phyloP scores from a whole-genome alignment of 1,140 invertebrate genomes.

The Drosophila repletoides region DNA sequence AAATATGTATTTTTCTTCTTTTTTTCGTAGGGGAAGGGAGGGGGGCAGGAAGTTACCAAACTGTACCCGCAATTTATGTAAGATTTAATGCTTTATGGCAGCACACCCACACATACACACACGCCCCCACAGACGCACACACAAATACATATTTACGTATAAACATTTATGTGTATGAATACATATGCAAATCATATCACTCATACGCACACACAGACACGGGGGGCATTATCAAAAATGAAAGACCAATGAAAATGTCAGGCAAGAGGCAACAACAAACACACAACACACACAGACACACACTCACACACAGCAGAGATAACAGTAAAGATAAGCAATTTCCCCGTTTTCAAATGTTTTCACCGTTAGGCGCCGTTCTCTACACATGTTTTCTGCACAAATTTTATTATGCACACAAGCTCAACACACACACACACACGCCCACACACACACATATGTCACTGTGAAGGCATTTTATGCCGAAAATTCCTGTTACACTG shows the following conservation, averaged over 20 bases:
- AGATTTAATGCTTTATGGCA: constrained; percentile 76
- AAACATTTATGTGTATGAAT: constrained; percentile 14
- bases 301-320: constrained; percentile 48
- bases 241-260: constrained; percentile 77
- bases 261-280: constrained; percentile 40
- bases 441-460: constrained; percentile 51
- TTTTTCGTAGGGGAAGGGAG: constrained; percentile 15
- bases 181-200: constrained; percentile 76
- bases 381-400: constrained; percentile 70
- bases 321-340: constrained; percentile 70
- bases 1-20: constrained; percentile 28
- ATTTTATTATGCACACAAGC: constrained; percentile 76
- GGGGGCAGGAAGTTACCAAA: constrained; percentile 45
- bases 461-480: constrained; percentile 46
- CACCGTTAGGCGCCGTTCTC: constrained; percentile 37
- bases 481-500: constrained; percentile 41
- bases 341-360: constrained; percentile 55
- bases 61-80: constrained; percentile 68
- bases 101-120: constrained; percentile 37
- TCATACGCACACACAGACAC: constrained; percentile 64
- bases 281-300: too few relatives aligned
- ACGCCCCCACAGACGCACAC: constrained; percentile 31
- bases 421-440: constrained; percentile 40
- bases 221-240: constrained; percentile 73
- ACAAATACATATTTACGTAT: constrained; percentile 9